phyloP scores from a whole-genome alignment of 2,888 invertebrate species.

The Dicycla oo region DNA sequence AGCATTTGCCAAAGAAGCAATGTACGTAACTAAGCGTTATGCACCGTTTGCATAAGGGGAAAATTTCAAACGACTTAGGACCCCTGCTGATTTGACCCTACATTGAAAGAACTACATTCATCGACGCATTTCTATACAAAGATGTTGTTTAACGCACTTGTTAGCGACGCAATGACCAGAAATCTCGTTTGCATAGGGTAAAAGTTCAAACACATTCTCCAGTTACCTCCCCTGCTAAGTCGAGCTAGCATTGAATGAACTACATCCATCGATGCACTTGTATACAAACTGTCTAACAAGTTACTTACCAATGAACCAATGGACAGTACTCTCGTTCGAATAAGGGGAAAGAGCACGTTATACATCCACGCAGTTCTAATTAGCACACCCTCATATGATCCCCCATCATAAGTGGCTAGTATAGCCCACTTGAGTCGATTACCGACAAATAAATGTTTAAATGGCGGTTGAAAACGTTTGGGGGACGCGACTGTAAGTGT shows the following conservation, averaged over 20 bases:
- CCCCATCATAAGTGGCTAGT: conserved; percentile 33
- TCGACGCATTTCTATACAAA: not conserved
- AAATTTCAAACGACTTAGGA: not conserved
- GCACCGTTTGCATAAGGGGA: not conserved
- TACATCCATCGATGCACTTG: conserved; percentile 1
- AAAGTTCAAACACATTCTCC: not conserved
- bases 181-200: not conserved
- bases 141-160: not conserved
- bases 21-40: not conserved
- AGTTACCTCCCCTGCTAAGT: not conserved
- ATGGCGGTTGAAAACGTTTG: conserved; percentile 19
- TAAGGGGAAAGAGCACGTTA: not conserved
- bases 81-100: not conserved
- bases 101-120: not conserved
- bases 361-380: conserved; percentile 24
- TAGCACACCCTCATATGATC: conserved; percentile 44
- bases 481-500: conserved; percentile 23
- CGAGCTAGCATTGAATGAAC: not conserved
- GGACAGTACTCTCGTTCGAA: not conserved
- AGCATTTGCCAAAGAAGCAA: not conserved
- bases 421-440: conserved; percentile 30
- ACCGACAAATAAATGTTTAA: conserved; percentile 35
- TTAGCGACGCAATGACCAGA: not conserved
- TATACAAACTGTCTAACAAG: not conserved
- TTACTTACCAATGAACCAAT: not conserved